A percentile compares a stretch with the other conserved stretches of the same genome.
Conservation (phyloP, 1,140 invertebrate genomes). For the Physella acuta region DNA sequence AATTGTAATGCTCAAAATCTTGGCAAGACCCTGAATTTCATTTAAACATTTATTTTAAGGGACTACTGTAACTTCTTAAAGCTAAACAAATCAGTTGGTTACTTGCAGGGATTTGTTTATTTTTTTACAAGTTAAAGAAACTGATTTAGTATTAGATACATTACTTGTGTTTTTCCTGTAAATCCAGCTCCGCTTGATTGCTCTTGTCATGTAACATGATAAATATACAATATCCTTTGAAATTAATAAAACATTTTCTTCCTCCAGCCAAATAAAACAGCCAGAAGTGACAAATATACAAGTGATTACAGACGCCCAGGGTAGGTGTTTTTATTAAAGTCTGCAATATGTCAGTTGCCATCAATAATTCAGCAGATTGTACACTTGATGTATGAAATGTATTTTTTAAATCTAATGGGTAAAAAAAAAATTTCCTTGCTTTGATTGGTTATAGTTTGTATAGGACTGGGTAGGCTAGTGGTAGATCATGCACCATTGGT, state of each 20-base stretch:
- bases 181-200: not conserved
- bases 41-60: not conserved
- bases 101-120: not conserved
- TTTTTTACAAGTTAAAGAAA: not conserved
- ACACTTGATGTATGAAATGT: not conserved
- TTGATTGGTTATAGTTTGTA: not conserved
- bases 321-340: constrained; percentile 9
- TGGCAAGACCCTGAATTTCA: not conserved
- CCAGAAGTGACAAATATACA: constrained; percentile 33
- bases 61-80: too few species aligned
- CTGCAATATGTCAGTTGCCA: not conserved
- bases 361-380: not conserved
- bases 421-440: not conserved
- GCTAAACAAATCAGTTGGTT: not conserved
- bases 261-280: constrained; percentile 40
- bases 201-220: not conserved
- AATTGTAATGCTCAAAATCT: not conserved
- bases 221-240: not conserved
- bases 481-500: too few species aligned
- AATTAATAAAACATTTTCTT: not conserved
- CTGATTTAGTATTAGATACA: not conserved
- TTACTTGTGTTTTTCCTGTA: not conserved
- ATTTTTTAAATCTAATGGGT: not conserved
- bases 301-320: constrained; percentile 43
- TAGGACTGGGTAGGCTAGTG: too few species aligned